phyloP scores from a whole-genome alignment of 1,140 invertebrate genomes.

The Aphelenchoides avenae region DNA sequence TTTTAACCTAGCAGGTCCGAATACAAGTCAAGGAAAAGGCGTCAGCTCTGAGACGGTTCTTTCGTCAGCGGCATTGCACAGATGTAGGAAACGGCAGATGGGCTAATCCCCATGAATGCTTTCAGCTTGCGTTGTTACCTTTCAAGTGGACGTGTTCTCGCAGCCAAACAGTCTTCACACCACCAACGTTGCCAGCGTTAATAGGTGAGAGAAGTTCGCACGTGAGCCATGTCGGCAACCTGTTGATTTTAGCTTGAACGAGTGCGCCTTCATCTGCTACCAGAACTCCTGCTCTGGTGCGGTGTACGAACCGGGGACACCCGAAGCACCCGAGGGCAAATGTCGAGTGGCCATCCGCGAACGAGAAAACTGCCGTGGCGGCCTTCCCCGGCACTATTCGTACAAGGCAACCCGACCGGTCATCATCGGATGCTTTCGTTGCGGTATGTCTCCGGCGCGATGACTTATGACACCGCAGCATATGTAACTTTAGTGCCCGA shows the following conservation, averaged over 20 bases:
- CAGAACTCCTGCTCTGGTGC: conserved; percentile 41
- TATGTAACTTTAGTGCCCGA: background rate
- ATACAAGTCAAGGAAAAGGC: no score
- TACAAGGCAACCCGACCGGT: conserved; percentile 23
- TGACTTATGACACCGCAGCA: conserved; percentile 6
- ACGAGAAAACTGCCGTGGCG: conserved; percentile 29
- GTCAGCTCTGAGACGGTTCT: no score
- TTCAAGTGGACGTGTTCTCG: no score
- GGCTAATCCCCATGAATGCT: no score
- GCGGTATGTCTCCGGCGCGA: conserved; percentile 20
- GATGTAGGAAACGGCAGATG: no score
- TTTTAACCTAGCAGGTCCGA: no score
- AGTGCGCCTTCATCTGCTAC: conserved; percentile 45
- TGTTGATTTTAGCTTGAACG: conserved; percentile 41
- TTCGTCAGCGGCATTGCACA: no score
- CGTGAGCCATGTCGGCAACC: no score
- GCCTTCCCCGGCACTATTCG: conserved; percentile 38
- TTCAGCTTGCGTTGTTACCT: no score
- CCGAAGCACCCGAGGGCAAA: conserved; percentile 8
- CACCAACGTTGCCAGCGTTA: no score
- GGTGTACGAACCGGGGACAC: conserved; percentile 29
- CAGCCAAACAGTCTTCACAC: no score
- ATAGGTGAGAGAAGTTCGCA: no score
- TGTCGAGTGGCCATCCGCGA: conserved; percentile 28
- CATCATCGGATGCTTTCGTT: conserved; percentile 34